Percentiles rank a stretch among this genome's conserved stretches.
Conservation (phyloP, 2,888 invertebrate genomes). For the Sphaerophoria taeniata region DNA sequence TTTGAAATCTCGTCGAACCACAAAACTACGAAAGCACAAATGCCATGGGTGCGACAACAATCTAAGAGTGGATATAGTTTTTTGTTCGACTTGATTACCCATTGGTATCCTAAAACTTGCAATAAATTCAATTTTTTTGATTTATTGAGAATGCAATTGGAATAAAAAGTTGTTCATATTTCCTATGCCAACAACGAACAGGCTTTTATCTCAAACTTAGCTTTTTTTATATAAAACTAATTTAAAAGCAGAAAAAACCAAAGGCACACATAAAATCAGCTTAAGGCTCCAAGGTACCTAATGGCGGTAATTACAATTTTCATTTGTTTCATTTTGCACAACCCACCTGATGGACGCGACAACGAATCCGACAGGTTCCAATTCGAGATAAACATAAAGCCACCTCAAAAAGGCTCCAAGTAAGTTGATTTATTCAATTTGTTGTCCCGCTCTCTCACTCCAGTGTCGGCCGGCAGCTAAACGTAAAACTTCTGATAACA, state of each 20-base stretch:
- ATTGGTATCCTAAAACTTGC: slow-evolving; percentile 29
- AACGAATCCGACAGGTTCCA: slow-evolving; percentile 8
- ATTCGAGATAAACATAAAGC: slow-evolving; percentile 46
- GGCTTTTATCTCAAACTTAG: slow-evolving; percentile 25
- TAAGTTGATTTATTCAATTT: slow-evolving; percentile 67
- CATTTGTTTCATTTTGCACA: slow-evolving; percentile 65
- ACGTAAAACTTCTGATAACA: slow-evolving; percentile 58
- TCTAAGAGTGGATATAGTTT: slow-evolving; percentile 16
- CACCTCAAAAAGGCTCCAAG: slow-evolving; percentile 52
- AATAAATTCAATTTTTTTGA: slow-evolving; percentile 62
- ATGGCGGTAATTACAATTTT: slow-evolving; percentile 70
- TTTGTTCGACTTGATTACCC: slow-evolving; percentile 14
- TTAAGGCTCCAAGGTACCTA: slow-evolving; percentile 52
- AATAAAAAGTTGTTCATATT: slow-evolving; percentile 52
- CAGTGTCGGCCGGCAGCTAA: slow-evolving; percentile 18
- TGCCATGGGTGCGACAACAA: slow-evolving; percentile 62
- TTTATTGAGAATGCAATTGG: slow-evolving; percentile 65
- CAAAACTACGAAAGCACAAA: neutral
- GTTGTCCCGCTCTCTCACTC: slow-evolving; percentile 1
- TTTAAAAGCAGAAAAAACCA: neutral
- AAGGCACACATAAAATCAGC: slow-evolving; percentile 16
- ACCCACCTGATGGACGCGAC: slow-evolving; percentile 30
- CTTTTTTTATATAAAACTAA: too few relatives aligned
- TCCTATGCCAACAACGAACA: slow-evolving; percentile 11
- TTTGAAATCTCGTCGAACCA: slow-evolving; percentile 28